phyloP scores from a whole-genome alignment of 2,797 vertebrate species.

The Saxicola maurus region DNA sequence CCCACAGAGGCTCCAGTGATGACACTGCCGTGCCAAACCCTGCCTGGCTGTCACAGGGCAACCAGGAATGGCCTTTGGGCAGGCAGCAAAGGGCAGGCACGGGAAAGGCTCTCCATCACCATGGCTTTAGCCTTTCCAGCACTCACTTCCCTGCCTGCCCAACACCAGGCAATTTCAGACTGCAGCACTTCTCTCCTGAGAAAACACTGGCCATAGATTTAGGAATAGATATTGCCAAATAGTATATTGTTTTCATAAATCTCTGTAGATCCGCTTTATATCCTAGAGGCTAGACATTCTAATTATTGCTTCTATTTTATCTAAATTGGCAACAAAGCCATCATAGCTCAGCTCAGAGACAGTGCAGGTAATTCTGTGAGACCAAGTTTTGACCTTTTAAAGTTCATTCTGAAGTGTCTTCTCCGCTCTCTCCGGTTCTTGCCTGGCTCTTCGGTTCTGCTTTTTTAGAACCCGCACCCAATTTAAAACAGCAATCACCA shows the following conservation, averaged over 20 bases:
- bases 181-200: conserved; percentile 38
- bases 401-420: conserved; percentile 54
- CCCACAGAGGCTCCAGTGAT: neutral
- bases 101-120: neutral
- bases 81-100: neutral
- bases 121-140: neutral
- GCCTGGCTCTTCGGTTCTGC: neutral
- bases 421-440: neutral
- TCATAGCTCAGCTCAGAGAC: conserved; percentile 47
- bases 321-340: conserved; percentile 63
- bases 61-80: neutral
- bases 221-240: conserved; percentile 62
- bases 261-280: conserved; percentile 46
- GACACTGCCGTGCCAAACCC: accelerated
- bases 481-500: conserved; percentile 58
- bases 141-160: neutral
- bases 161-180: conserved; percentile 10
- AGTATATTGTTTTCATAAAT: conserved; percentile 66
- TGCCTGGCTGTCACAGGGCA: neutral
- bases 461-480: conserved; percentile 26
- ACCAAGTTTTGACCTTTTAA: conserved; percentile 60
- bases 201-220: conserved; percentile 47
- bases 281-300: conserved; percentile 58
- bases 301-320: conserved; percentile 66
- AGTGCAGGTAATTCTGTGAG: conserved; percentile 54